Evolutionary conservation across 2,113 vertebrate genomes (phyloP).

Genomic region (Sebastes schlegelii): DNA sequence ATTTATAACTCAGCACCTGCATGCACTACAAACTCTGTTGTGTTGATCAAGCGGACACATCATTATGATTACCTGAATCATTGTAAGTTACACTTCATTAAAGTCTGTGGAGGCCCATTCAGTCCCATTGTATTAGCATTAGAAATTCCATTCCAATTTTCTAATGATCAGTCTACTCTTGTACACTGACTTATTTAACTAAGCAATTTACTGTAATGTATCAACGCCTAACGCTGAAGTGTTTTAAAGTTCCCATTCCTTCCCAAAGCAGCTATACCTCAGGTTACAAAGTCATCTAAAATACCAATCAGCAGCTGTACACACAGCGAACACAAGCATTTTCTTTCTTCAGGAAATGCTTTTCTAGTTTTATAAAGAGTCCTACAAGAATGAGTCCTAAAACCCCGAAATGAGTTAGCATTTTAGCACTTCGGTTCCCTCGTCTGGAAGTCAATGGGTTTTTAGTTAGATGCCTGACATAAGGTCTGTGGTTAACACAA

Average conservation of each 20-base stretch:
- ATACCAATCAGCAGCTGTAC: not conserved
- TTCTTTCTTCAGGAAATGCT: not conserved
- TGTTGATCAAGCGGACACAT: not conserved
- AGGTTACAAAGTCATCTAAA: not conserved
- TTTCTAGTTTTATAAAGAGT: not conserved
- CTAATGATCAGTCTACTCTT: not conserved
- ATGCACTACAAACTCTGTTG: not conserved
- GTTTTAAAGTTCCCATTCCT: not conserved
- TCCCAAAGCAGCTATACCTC: not conserved
- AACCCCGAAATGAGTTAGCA: too few relatives aligned
- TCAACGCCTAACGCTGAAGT: not conserved
- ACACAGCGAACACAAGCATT: not conserved
- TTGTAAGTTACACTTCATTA: not conserved
- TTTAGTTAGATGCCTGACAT: too few relatives aligned
- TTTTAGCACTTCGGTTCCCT: too few relatives aligned
- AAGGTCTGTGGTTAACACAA: too few relatives aligned
- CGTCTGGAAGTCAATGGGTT: too few relatives aligned
- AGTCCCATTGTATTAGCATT: not conserved
- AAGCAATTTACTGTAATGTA: not conserved
- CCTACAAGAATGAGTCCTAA: too few relatives aligned
- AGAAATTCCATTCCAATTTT: not conserved
- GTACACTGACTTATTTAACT: not conserved
- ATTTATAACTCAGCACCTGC: not conserved
- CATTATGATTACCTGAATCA: not conserved
- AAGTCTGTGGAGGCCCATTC: not conserved